These are phyloP conservation scores for Prochilodus magdalenae DNA, from an alignment of 2,113 vertebrate genomes.

Conservation along the genomic window DNA sequence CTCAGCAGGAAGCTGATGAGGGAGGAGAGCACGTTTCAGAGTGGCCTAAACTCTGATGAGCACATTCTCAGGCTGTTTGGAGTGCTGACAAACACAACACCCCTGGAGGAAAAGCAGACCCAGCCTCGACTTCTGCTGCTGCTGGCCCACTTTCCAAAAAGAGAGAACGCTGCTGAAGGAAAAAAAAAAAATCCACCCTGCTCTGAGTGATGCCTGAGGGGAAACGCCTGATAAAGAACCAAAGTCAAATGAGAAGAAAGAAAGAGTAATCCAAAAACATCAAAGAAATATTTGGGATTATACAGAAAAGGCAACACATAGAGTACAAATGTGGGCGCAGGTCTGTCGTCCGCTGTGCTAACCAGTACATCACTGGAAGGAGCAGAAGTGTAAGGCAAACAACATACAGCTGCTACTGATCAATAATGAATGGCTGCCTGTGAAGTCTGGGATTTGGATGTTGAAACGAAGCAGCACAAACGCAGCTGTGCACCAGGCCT, in stretches of 20 bases:
- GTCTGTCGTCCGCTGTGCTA: not conserved
- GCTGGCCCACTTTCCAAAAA: conserved; percentile 33
- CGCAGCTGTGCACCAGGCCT: not conserved
- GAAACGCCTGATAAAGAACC: not conserved
- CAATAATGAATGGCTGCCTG: not conserved
- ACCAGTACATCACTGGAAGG: not conserved
- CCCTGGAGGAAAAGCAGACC: conserved; percentile 30
- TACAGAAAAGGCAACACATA: not conserved
- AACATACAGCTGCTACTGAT: not conserved
- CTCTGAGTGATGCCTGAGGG: not conserved
- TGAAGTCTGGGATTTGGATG: not conserved
- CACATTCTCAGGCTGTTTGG: conserved; percentile 37
- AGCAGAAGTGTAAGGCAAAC: not conserved
- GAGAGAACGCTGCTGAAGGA: not conserved
- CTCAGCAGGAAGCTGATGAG: conserved; percentile 31
- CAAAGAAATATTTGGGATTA: not conserved
- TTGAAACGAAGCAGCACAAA: not conserved
- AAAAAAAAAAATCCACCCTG: conserved; percentile 15
- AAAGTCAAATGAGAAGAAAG: not conserved
- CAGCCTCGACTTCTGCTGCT: not conserved
- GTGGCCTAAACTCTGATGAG: conserved; percentile 14
- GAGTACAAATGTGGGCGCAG: not conserved
- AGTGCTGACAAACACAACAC: conserved; percentile 44
- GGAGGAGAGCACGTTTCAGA: not conserved
- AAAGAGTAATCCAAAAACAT: not conserved